phyloP scores from a whole-genome alignment of 2,797 vertebrate species.

The Liparis tanakae region DNA sequence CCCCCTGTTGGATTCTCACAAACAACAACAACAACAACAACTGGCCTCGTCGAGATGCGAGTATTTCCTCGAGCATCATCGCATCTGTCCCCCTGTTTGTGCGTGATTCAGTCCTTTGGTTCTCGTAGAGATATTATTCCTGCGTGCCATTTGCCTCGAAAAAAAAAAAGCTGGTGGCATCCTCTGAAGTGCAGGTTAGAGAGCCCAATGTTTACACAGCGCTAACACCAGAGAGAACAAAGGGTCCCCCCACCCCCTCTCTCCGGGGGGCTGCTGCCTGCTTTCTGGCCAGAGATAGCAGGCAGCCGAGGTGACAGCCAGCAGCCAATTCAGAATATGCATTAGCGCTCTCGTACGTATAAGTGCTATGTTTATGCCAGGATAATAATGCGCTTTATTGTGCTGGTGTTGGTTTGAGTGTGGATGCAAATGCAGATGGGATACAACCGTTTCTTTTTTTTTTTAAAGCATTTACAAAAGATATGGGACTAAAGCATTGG shows the following conservation, averaged over 20 bases:
- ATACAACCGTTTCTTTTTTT: constrained; percentile 2
- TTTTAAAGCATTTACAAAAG: constrained; percentile 6
- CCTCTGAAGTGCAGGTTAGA: constrained; percentile 59
- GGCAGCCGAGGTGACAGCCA: constrained; percentile 34
- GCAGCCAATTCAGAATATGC: constrained; percentile 25
- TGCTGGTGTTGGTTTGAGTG: background rate
- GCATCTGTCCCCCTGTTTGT: background rate
- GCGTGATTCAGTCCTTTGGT: background rate
- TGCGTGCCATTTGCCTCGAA: constrained; percentile 20
- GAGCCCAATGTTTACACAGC: constrained; percentile 57
- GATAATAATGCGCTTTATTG: constrained; percentile 12
- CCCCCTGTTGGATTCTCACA: constrained; percentile 30
- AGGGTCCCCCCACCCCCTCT: constrained; percentile 13
- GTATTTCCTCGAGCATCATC: constrained; percentile 13
- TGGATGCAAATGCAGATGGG: background rate
- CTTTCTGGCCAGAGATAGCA: constrained; percentile 31
- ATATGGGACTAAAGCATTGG: background rate
- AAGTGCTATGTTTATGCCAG: constrained; percentile 3
- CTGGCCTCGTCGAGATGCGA: constrained; percentile 12
- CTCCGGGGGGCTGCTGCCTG: constrained; percentile 28
- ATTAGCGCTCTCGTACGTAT: constrained; percentile 22
- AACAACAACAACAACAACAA: constrained; percentile 11
- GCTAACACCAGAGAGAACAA: constrained; percentile 52
- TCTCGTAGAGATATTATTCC: constrained; percentile 19
- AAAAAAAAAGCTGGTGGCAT: constrained; percentile 37